These are phyloP conservation scores for Trypoxylus dichotomus DNA, from an alignment of 1,140 invertebrate species.

Conservation along the genomic window DNA sequence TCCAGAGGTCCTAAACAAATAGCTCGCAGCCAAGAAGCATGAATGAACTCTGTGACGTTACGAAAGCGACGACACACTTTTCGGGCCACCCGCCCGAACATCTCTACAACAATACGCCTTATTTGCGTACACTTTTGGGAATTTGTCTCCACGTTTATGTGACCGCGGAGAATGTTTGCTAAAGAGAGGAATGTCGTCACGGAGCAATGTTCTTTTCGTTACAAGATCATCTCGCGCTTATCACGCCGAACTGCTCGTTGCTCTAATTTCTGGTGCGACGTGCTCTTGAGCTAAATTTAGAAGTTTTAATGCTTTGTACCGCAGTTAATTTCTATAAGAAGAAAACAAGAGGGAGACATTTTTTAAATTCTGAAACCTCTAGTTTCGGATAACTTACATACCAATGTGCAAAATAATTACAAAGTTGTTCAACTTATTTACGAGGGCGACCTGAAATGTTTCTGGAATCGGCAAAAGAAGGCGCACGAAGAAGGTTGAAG, in stretches of 20 bases:
- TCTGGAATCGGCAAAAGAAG: too few species aligned
- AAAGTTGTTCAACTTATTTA: too few species aligned
- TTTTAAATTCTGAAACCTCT: too few species aligned
- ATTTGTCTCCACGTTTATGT: not conserved
- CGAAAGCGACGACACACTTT: constrained; percentile 5
- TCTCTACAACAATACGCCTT: not conserved
- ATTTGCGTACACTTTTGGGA: not conserved
- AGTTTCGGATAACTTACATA: too few species aligned
- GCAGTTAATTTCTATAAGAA: too few species aligned
- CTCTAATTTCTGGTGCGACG: not conserved
- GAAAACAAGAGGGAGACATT: too few species aligned
- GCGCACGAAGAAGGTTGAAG: too few species aligned
- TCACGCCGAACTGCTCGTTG: not conserved
- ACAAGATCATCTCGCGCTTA: not conserved
- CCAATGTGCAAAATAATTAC: too few species aligned
- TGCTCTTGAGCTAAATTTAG: constrained; percentile 2
- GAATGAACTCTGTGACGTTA: not conserved
- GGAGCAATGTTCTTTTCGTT: not conserved
- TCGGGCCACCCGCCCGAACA: not conserved
- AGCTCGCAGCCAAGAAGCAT: not conserved
- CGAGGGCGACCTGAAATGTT: too few species aligned
- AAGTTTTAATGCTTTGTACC: not conserved
- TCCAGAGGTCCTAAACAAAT: constrained; percentile 2
- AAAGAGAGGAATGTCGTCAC: constrained; percentile 1
- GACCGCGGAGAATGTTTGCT: not conserved